Evolutionary conservation across 2,888 invertebrate species (phyloP).

Genomic region (Cantharis rustica): DNA sequence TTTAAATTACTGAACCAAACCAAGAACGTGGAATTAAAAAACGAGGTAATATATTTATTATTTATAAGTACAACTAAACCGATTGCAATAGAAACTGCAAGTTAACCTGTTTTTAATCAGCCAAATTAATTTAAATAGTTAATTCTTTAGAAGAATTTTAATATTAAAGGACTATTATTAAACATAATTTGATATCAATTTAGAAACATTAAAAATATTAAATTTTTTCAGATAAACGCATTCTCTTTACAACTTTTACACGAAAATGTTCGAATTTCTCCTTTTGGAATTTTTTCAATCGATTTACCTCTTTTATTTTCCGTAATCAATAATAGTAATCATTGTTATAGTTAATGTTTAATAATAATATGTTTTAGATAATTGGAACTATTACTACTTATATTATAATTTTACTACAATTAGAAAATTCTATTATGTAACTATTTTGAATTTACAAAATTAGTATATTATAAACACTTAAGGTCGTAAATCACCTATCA

Average conservation of each 20-base stretch:
- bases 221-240: background rate
- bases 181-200: no score
- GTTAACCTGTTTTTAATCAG: background rate
- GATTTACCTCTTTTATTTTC: background rate
- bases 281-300: background rate
- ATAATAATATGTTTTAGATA: background rate
- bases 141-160: background rate
- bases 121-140: background rate
- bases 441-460: no score
- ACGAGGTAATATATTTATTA: background rate
- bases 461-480: no score
- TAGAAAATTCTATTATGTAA: background rate
- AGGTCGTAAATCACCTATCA: no score
- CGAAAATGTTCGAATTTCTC: background rate
- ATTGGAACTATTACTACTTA: background rate
- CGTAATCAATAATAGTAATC: background rate
- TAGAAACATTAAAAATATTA: no score
- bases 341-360: background rate
- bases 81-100: background rate
- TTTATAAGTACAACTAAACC: background rate
- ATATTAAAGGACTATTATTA: no score
- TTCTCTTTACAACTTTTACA: constrained; percentile 4
- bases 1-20: background rate
- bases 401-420: background rate
- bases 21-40: background rate